Base-by-base conservation (phyloP, 2,797 vertebrate genomes). In the Calcarius lapponicus region DNA sequence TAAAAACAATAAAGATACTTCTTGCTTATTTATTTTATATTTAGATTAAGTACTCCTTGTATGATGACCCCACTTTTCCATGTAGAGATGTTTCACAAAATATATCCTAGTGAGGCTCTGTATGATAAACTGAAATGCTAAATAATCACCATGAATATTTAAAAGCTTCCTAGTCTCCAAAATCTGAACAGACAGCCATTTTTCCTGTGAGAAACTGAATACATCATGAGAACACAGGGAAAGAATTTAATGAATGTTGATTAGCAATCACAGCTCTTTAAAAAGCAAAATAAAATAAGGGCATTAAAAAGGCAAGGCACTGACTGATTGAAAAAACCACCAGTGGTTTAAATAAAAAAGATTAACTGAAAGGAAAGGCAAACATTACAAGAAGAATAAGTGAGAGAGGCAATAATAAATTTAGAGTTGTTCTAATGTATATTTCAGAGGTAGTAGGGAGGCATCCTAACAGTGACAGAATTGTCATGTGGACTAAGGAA, bases 81-180 rank as follows among this genome's bases (percentile, higher is more conserved):
- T 45, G 22, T 17, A 48, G 21, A 58, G 45, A 53, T 69, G 20
- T 78, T 86, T 64, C 67, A 80, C 40, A 43, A 74, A 86, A 71
- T 62, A 5, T 18, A 31, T 57, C 32, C 45, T 7, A 62, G 45
- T 40, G 32, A 69, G 12, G 31, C 9, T 67, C 50, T 48, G 11
- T 48, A 34, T 47, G 47, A 69, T 47, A 61, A 89, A 78, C 29
- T 61, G 29, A 95, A 93, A 36, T 86, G 66, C 73, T 95, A 84
- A 94, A 78, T 86, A 88, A 86, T 75, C 69, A 76, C n/a, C 40
- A 79, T 40, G 72, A 81, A 82, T 87, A 93, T 61, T 95, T 58
- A 72, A 88, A 81, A 71, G 43, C n/a, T 71, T 80, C 57, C 32
- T 64, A 58, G 45, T 76, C 73, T 86, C 71, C 66, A 85, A 80